phyloP scores from a whole-genome alignment of 2,888 invertebrate genomes.

The Diplolepis rosae region DNA sequence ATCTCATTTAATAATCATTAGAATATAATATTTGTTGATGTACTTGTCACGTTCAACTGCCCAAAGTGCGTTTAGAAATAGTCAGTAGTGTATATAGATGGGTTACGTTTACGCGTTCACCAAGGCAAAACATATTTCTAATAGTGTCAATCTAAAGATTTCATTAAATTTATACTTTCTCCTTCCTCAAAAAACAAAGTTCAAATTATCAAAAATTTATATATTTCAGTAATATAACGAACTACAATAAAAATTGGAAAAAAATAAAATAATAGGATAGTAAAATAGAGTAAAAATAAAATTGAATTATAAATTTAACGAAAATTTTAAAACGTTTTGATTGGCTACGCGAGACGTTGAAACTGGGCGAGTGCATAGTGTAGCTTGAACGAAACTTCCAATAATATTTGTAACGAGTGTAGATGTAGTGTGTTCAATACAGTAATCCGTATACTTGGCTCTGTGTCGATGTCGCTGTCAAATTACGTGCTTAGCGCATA shows the following conservation, averaged over 20 bases:
- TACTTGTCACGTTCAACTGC: conserved; percentile 55
- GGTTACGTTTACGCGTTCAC: conserved; percentile 17
- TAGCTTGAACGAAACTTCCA: conserved; percentile 52
- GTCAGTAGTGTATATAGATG: conserved; percentile 38
- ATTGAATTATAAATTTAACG: background rate
- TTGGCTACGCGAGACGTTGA: conserved; percentile 20
- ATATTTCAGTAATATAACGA: too few species aligned
- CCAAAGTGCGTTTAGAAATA: conserved; percentile 33
- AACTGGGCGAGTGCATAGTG: conserved; percentile 46
- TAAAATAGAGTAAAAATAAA: too few species aligned
- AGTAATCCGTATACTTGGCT: conserved; percentile 40
- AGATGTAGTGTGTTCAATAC: conserved; percentile 38
- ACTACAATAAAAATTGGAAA: too few species aligned
- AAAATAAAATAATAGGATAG: too few species aligned
- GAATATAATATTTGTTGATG: conserved; percentile 67
- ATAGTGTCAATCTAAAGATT: too few species aligned
- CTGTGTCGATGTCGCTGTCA: conserved; percentile 41
- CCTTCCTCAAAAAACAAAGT: background rate
- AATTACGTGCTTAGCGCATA: conserved; percentile 53
- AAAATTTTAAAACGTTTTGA: background rate
- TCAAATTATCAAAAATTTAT: too few species aligned
- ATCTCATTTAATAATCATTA: conserved; percentile 68
- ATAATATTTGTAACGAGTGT: conserved; percentile 40
- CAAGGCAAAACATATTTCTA: conserved; percentile 31
- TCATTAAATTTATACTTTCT: too few species aligned